A percentile compares a stretch with the other conserved stretches of the same genome.
These are phyloP conservation scores for Cerceris ruficornis DNA, from an alignment of 2,888 invertebrate species.

Conservation along the genomic window DNA sequence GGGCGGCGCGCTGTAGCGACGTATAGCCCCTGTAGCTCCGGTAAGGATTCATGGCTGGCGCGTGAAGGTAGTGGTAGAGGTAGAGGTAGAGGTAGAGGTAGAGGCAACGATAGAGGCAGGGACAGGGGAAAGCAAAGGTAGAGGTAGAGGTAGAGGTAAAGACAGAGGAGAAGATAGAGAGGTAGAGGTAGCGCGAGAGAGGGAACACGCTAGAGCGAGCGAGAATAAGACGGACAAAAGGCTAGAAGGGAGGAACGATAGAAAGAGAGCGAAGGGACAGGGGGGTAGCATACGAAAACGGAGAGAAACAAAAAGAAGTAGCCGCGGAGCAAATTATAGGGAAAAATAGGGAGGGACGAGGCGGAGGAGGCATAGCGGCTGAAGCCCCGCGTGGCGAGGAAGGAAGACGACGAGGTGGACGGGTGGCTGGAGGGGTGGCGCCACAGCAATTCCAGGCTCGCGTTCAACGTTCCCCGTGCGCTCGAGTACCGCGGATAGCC, in stretches of 20 bases:
- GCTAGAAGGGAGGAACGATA: conserved; percentile 15
- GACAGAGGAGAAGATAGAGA: conserved; percentile 33
- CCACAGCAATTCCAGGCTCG: conserved; percentile 80
- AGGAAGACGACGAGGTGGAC: conserved; percentile 60
- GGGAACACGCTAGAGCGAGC: conserved; percentile 17
- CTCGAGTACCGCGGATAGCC: conserved; percentile 72
- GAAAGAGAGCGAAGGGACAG: conserved; percentile 43
- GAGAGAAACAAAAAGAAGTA: conserved; percentile 69
- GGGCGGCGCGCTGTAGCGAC: conserved; percentile 75
- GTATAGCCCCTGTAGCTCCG: conserved; percentile 65
- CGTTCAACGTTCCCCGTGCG: conserved; percentile 78
- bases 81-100: conserved; percentile 40
- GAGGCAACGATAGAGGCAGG: conserved; percentile 6
- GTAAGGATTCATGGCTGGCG: conserved; percentile 81
- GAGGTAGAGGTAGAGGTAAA: conserved; percentile 38
- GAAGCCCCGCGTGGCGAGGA: conserved; percentile 49
- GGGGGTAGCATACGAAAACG: conserved; percentile 68
- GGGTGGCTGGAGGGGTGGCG: conserved; percentile 77
- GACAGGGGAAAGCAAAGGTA: conserved; percentile 35
- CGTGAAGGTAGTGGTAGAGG: conserved; percentile 53
- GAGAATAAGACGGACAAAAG: conserved; percentile 30
- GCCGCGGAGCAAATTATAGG: conserved; percentile 77
- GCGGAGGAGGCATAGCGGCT: conserved; percentile 51
- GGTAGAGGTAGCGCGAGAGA: conserved; percentile 14
- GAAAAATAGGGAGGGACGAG: conserved; percentile 72